Evolutionary conservation across 2,113 vertebrate species (phyloP), one percentile per base, ranked within the genome.

Genomic region (Prochilodus magdalenae): DNA sequence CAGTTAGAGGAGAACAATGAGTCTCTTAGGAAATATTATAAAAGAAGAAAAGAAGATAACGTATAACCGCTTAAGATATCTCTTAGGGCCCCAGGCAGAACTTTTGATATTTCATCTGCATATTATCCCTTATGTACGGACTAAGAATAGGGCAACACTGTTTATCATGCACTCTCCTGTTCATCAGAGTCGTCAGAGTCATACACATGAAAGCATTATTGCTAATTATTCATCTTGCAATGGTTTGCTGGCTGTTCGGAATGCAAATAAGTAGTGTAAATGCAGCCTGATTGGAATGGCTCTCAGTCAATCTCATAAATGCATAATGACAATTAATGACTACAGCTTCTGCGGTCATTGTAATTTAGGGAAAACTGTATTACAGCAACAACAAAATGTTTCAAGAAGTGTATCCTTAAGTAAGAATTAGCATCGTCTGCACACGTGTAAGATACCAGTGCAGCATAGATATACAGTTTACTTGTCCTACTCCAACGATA

Each of bases 1-100:
- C 72, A 77, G 83, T 89, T 87, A 87, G 84, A 36, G 83, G 72
- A 86, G 66, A 87, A 77, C 49, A 69, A 83, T 80, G 75, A 53
- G 71, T 86, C 72, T 81, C 75, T 66, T 55, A 84, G 81, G 71
- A 84, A n/a, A 84, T 77, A 69, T 33, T 36, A 70, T 53, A 53
- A 70, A 73, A 22, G 79, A 65, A 47, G 76, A 76, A 74, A 60
- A 73, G 72, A 75, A 62, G 75, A 82, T 53, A 73, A 33, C 2
- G 51, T 77, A 62, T 30, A 59, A 77, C 36, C 30, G 77, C 77
- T 86, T 77, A 24, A 74, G 55, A 71, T 73, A 83, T 73, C 33
- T 62, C 29, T 53, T 60, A 20, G 73, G 77, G 57, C 67, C 77
- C 84, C 62, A 75, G 77, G 84, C 55, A 83, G 47, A 29, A 55